These are phyloP conservation scores for Tinamus guttatus DNA, from an alignment of 2,113 vertebrate genomes.

Conservation along the genomic window DNA sequence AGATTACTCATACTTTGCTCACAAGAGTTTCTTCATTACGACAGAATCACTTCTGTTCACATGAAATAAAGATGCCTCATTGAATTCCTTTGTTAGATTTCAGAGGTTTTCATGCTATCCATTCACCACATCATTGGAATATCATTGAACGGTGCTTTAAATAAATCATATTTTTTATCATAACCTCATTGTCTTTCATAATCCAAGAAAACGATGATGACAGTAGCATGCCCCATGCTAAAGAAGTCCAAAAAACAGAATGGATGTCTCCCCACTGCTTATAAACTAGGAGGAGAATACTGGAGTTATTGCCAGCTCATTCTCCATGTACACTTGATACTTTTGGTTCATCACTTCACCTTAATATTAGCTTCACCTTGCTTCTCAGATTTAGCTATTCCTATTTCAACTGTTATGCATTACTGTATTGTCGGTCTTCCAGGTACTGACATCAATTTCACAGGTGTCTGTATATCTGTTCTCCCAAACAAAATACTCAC, in stretches of 20 bases:
- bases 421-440: not conserved
- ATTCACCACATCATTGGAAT: not conserved
- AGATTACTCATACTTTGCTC: not conserved
- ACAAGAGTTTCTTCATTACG: not conserved
- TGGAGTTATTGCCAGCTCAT: not conserved
- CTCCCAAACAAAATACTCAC: not conserved
- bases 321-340: not conserved
- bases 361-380: not conserved
- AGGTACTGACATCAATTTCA: not conserved
- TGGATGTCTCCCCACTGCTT: not conserved
- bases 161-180: not conserved
- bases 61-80: not conserved
- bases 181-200: not conserved
- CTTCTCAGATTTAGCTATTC: slow-evolving; percentile 8
- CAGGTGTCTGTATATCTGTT: not conserved
- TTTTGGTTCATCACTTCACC: not conserved
- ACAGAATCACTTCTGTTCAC: not conserved
- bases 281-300: not conserved
- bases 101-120: not conserved
- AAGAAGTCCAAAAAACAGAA: not conserved
- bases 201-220: not conserved
- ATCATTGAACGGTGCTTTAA: not conserved
- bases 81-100: not conserved
- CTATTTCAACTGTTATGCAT: not conserved
- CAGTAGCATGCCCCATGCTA: not conserved